These are phyloP conservation scores for Chunga burmeisteri DNA, from an alignment of 2,113 vertebrate genomes.

Conservation along the genomic window DNA sequence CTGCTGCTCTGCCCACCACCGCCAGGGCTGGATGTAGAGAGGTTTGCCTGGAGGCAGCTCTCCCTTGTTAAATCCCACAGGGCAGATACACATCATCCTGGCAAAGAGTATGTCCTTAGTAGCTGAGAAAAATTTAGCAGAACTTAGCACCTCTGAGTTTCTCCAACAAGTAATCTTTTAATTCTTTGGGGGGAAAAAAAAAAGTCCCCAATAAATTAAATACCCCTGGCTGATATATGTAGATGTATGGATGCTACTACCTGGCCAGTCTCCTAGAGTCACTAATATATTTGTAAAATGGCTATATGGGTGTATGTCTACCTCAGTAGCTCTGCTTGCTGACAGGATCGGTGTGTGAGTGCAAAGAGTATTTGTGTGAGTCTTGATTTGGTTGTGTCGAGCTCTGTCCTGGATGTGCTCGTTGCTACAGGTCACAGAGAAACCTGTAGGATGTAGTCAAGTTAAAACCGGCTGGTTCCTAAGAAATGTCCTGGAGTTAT, in stretches of 20 bases:
- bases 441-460: accelerated
- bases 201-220: not conserved
- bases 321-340: not conserved
- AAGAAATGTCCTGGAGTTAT: not conserved
- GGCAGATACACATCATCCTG: not conserved
- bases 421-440: not conserved
- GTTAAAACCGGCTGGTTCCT: not conserved
- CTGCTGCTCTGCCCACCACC: not conserved
- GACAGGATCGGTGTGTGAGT: not conserved
- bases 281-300: accelerated
- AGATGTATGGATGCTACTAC: accelerated
- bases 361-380: not conserved
- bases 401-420: not conserved
- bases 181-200: accelerated
- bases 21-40: accelerated
- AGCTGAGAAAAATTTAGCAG: not conserved
- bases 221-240: accelerated
- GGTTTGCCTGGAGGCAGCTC: not conserved
- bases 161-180: not conserved
- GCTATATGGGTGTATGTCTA: accelerated
- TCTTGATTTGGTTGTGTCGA: accelerated
- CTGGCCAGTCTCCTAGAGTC: not conserved
- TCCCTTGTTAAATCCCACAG: not conserved
- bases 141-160: not conserved
- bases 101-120: not conserved